Conservation (phyloP, 2,113 vertebrate genomes). For the Indicator maculatus region DNA sequence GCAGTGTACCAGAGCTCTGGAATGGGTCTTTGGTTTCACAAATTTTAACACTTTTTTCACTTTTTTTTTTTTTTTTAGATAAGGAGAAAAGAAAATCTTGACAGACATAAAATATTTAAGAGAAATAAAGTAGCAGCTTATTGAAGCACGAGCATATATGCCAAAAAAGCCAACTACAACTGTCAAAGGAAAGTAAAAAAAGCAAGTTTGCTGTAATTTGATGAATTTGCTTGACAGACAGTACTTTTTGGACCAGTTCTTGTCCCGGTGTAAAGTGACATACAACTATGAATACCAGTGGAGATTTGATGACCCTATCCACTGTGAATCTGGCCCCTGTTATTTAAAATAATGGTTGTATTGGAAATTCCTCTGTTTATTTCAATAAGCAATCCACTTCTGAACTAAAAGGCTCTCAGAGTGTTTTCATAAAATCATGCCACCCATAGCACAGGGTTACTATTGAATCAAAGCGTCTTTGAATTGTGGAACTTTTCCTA, state of each 20-base stretch:
- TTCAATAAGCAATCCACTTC: not conserved
- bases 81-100: not conserved
- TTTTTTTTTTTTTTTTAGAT: not conserved
- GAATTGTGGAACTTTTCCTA: slow-evolving; percentile 10
- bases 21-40: not conserved
- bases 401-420: not conserved
- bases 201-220: slow-evolving; percentile 28
- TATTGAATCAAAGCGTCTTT: slow-evolving; percentile 23
- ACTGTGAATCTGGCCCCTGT: not conserved
- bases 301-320: not conserved
- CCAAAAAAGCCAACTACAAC: slow-evolving; percentile 5
- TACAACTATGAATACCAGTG: not conserved
- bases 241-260: not conserved
- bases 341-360: slow-evolving; percentile 3
- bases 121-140: slow-evolving; percentile 29
- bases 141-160: slow-evolving; percentile 7
- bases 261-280: not conserved
- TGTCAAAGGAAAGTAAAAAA: slow-evolving; percentile 48
- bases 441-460: slow-evolving; percentile 5
- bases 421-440: slow-evolving; percentile 35
- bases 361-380: not conserved
- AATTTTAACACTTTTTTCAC: not conserved
- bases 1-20: slow-evolving; percentile 4
- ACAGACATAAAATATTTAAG: slow-evolving; percentile 1
- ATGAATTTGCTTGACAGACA: slow-evolving; percentile 11